phyloP scores from a whole-genome alignment of 1,140 invertebrate genomes.

The Subanguina moxae region DNA sequence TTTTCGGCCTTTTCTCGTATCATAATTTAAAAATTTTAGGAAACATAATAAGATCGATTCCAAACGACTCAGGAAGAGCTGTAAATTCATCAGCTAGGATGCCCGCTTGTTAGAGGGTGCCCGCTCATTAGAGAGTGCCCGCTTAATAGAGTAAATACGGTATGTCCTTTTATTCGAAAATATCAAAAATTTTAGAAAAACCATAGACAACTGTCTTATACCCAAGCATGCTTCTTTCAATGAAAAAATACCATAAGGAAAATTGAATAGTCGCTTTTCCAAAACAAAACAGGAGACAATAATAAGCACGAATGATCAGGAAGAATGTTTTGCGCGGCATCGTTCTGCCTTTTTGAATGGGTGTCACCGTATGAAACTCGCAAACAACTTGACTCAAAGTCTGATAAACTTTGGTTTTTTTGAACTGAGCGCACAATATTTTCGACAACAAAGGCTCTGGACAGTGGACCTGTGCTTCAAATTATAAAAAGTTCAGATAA shows the following conservation, averaged over 20 bases:
- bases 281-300: slow-evolving; percentile 43
- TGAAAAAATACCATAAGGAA: no score
- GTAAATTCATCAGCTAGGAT: no score
- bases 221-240: slow-evolving; percentile 9
- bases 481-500: not conserved
- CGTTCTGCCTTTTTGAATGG: not conserved
- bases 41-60: no score
- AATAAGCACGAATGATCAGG: slow-evolving; percentile 34
- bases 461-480: not conserved
- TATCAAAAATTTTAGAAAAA: no score
- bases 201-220: no score
- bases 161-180: no score
- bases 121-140: no score
- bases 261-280: slow-evolving; percentile 30
- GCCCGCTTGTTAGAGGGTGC: no score
- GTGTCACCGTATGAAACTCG: not conserved
- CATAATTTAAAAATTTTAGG: no score
- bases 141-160: no score
- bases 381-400: slow-evolving; percentile 2
- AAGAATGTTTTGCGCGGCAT: slow-evolving; percentile 3
- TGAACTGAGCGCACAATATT: slow-evolving; percentile 2
- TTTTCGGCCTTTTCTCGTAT: no score
- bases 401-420: slow-evolving; percentile 1
- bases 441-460: not conserved
- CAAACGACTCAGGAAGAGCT: no score